These are phyloP conservation scores for Heterotis niloticus DNA, from an alignment of 2,113 vertebrate species.

Conservation along the genomic window DNA sequence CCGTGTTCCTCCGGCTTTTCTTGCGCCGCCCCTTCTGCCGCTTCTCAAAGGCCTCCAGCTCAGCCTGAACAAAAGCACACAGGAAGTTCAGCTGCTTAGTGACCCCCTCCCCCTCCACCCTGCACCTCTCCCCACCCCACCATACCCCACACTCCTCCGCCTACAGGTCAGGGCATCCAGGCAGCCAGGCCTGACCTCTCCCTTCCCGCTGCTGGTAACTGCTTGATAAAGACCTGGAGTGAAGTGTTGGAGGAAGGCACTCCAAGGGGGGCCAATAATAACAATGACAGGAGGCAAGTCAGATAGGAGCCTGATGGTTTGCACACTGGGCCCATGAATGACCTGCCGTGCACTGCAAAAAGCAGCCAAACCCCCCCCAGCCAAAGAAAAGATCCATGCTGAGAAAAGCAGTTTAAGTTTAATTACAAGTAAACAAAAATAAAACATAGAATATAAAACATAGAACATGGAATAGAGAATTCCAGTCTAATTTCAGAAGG, in stretches of 20 bases:
- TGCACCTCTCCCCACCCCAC: neutral
- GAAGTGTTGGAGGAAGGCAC: constrained; percentile 21
- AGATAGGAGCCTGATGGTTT: neutral
- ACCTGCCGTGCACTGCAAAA: neutral
- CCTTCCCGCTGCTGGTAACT: neutral
- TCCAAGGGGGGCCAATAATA: neutral
- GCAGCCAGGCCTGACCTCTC: constrained; percentile 6
- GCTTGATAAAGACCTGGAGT: constrained; percentile 12
- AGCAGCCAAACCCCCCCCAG: neutral
- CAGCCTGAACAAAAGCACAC: constrained; percentile 67
- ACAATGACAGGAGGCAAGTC: neutral
- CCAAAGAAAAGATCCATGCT: neutral
- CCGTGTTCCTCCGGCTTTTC: constrained; percentile 75
- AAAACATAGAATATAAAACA: no score
- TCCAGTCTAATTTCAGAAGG: no score
- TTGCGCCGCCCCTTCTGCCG: constrained; percentile 82
- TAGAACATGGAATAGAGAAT: no score
- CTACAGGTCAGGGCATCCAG: neutral
- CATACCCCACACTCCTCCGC: neutral
- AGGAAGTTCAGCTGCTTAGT: neutral
- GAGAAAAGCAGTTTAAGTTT: neutral
- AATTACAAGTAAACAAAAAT: no score
- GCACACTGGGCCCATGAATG: neutral
- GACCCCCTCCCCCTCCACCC: neutral
- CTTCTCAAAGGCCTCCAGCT: constrained; percentile 93